Percentiles rank a stretch among this genome's conserved stretches.
Conservation (phyloP, 2,113 vertebrate species). For the Lophotis ruficrista region DNA sequence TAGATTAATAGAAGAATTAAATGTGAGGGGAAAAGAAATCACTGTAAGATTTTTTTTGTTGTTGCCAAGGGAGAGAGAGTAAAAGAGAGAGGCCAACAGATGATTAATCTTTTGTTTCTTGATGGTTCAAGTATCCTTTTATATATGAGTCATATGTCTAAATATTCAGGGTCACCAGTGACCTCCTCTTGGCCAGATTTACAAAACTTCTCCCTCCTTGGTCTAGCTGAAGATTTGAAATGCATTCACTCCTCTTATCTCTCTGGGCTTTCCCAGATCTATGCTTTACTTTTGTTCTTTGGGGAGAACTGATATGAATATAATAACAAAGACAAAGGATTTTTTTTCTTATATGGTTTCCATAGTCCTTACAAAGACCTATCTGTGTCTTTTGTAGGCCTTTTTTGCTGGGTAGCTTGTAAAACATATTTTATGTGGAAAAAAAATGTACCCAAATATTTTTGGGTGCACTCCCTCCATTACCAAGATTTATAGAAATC, state of each 20-base stretch:
- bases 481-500: background rate
- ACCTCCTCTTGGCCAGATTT: background rate
- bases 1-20: background rate
- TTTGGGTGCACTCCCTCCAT: background rate
- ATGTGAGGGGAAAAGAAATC: background rate
- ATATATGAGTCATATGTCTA: slow-evolving; percentile 58
- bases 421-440: background rate
- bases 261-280: background rate
- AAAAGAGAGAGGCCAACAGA: background rate
- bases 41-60: background rate
- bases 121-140: slow-evolving; percentile 3
- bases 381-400: background rate
- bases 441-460: background rate
- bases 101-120: slow-evolving; percentile 4
- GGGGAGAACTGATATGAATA: background rate
- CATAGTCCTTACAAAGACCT: background rate
- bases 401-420: background rate
- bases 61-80: background rate
- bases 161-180: slow-evolving; percentile 32
- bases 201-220: background rate
- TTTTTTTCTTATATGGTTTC: background rate
- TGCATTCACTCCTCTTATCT: background rate
- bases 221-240: background rate
- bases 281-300: background rate
- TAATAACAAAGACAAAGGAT: background rate